Conservation (phyloP, 2,888 invertebrate genomes). For the Trissolcus brochymenae region DNA sequence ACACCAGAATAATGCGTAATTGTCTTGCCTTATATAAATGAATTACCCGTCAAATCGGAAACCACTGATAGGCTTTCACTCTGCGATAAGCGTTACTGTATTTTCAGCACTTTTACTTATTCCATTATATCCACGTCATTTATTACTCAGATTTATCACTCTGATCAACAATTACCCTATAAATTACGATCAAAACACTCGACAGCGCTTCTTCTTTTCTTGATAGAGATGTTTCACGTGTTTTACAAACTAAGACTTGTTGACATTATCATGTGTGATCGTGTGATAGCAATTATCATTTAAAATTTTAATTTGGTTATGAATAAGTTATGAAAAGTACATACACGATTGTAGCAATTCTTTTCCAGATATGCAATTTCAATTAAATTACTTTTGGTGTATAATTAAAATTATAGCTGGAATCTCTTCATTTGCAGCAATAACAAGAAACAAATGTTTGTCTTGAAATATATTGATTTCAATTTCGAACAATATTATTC, state of each 20-base stretch:
- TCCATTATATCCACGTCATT: conserved; percentile 27
- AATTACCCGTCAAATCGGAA: conserved; percentile 49
- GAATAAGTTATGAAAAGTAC: conserved; percentile 24
- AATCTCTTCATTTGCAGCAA: too few species aligned
- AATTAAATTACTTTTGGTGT: neutral
- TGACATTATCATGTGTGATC: conserved; percentile 47
- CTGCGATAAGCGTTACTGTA: conserved; percentile 43
- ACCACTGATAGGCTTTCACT: conserved; percentile 10
- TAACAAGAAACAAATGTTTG: too few species aligned
- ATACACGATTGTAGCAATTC: neutral
- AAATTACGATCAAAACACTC: conserved; percentile 37
- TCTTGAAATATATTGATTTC: too few species aligned
- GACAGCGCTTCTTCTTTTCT: neutral
- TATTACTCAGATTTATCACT: conserved; percentile 34
- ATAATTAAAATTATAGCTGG: too few species aligned
- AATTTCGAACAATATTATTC: too few species aligned
- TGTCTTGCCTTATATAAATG: conserved; percentile 48
- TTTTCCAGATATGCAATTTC: conserved; percentile 1
- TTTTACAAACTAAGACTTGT: conserved; percentile 27
- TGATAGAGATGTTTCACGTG: conserved; percentile 32
- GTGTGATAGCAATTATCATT: conserved; percentile 31
- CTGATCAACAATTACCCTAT: conserved; percentile 41
- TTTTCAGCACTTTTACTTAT: conserved; percentile 54
- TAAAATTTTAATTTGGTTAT: conserved; percentile 37
- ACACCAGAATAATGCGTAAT: conserved; percentile 53